Conservation (phyloP, 92 coral and sea anemone species). For the Montipora capitata region DNA sequence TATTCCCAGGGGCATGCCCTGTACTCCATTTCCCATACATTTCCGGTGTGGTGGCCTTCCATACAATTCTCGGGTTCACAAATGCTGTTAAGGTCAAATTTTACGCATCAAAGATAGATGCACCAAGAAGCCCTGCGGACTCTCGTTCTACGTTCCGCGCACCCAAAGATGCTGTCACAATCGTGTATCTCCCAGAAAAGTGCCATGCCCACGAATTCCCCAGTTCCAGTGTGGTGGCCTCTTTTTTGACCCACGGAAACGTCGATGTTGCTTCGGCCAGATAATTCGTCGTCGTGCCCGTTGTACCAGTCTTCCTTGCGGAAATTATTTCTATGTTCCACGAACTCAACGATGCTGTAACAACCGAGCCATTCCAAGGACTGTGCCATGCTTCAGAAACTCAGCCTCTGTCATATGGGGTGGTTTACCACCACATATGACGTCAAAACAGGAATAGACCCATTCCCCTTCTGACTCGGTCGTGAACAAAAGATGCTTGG, state of each 20-base stretch:
- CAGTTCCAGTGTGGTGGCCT: slow-evolving; percentile 6
- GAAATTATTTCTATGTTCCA: slow-evolving; percentile 18
- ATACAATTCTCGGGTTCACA: neutral
- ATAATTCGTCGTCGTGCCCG: neutral
- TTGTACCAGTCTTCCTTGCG: slow-evolving; percentile 22
- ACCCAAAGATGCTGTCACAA: slow-evolving; percentile 17
- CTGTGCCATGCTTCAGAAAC: neutral
- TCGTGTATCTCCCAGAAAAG: slow-evolving; percentile 4
- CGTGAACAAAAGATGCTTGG: too few species aligned
- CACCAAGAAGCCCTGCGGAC: slow-evolving; percentile 19
- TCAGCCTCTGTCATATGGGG: slow-evolving; percentile 6
- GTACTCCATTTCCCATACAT: neutral
- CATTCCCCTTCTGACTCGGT: too few species aligned
- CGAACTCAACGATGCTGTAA: slow-evolving; percentile 26
- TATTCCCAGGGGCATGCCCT: slow-evolving; percentile 26
- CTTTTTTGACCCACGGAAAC: neutral
- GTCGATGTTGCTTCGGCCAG: slow-evolving; percentile 23
- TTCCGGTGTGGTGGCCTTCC: neutral
- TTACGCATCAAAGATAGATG: neutral
- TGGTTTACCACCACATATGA: neutral
- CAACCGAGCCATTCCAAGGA: neutral
- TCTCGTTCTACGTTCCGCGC: slow-evolving; percentile 14
- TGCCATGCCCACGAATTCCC: slow-evolving; percentile 10
- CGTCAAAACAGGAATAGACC: too few species aligned
- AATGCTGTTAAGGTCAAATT: slow-evolving; percentile 17